Percentiles rank a stretch among this genome's conserved stretches.
Evolutionary conservation across 1,140 invertebrate genomes (phyloP).

Genomic region (Macrostomum lignano): DNA sequence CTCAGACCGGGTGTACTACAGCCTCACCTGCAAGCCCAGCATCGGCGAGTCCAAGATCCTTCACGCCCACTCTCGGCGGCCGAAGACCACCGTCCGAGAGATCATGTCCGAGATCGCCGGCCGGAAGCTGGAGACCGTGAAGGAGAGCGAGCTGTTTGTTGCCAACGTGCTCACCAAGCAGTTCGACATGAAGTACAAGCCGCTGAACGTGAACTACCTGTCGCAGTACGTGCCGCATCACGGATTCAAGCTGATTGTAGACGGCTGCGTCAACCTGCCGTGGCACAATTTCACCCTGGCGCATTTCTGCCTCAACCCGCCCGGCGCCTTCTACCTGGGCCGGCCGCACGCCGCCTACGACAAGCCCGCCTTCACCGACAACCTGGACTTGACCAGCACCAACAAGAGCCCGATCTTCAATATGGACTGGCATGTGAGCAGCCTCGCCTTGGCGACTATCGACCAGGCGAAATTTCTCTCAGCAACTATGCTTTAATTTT

Average conservation of each 20-base stretch:
- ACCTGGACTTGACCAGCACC: conserved; percentile 15
- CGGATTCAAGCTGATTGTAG: conserved; percentile 15
- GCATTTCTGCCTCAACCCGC: conserved; percentile 19
- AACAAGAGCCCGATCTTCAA: conserved; percentile 17
- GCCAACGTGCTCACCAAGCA: no score
- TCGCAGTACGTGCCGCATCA: no score
- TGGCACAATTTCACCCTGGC: conserved; percentile 20
- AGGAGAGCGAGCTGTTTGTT: no score
- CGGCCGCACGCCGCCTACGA: conserved; percentile 19
- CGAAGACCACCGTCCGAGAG: conserved; percentile 12
- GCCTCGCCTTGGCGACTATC: background rate
- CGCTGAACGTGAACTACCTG: no score
- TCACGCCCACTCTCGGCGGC: conserved; percentile 14
- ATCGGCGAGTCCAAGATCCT: conserved; percentile 16
- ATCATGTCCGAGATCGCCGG: no score
- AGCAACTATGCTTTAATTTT: conserved; percentile 1
- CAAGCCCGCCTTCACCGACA: conserved; percentile 16
- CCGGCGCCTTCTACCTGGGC: conserved; percentile 20
- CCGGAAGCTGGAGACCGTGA: no score
- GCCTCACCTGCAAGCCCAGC: conserved; percentile 15
- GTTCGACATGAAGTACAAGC: no score
- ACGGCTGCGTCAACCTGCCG: conserved; percentile 18
- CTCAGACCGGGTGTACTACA: conserved; percentile 17
- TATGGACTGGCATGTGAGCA: conserved; percentile 18
- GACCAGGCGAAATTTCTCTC: no score